phyloP scores from a whole-genome alignment of 2,797 vertebrate species.

The Discoglossus pictus region DNA sequence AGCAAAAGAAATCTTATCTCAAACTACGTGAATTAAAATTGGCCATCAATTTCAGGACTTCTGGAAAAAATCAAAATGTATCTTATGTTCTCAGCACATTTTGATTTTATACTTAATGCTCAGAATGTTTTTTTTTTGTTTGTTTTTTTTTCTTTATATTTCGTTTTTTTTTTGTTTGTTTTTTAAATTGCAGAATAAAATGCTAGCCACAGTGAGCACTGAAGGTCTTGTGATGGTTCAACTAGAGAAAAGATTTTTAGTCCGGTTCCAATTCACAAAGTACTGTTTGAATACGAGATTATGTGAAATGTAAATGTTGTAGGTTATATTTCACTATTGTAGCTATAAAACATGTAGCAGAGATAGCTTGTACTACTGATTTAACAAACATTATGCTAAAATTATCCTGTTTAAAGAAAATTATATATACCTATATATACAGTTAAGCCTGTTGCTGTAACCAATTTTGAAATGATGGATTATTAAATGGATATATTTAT shows the following conservation, averaged over 20 bases:
- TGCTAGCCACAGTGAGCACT: slow-evolving; percentile 52
- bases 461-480: slow-evolving; percentile 76
- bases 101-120: slow-evolving; percentile 1
- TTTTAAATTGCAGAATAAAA: no score
- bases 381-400: slow-evolving; percentile 84
- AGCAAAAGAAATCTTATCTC: slow-evolving; percentile 64
- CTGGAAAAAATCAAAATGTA: background rate
- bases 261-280: slow-evolving; percentile 76
- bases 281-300: slow-evolving; percentile 80
- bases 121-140: slow-evolving; percentile 13
- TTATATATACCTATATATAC: slow-evolving; percentile 57
- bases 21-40: slow-evolving; percentile 39
- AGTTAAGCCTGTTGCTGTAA: slow-evolving; percentile 83
- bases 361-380: slow-evolving; percentile 91
- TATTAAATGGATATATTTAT: slow-evolving; percentile 59
- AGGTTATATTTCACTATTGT: slow-evolving; percentile 85
- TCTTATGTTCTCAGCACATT: slow-evolving; percentile 23
- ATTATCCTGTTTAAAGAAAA: slow-evolving; percentile 73
- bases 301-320: slow-evolving; percentile 87
- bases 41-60: background rate
- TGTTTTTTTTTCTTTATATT: slow-evolving; percentile 36
- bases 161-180: no score
- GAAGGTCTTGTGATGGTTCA: slow-evolving; percentile 68
- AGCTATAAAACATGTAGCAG: slow-evolving; percentile 83
- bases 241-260: slow-evolving; percentile 53